Evolutionary conservation across 2,888 invertebrate species (phyloP).

Genomic region (Electrophaes corylata): DNA sequence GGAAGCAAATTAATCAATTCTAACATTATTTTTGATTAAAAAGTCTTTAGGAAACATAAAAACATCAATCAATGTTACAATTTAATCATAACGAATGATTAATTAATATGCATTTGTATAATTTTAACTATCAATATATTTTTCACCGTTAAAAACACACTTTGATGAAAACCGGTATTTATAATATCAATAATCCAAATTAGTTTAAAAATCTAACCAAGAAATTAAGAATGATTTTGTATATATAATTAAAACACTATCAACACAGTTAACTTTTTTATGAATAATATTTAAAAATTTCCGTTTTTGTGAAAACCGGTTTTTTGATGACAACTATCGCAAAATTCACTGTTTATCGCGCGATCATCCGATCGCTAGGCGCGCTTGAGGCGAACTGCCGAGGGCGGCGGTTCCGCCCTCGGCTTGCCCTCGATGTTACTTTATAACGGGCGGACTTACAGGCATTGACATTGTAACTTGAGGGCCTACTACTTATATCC

Average conservation of each 20-base stretch:
- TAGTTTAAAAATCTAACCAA: too few relatives aligned
- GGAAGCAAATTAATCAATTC: constrained; percentile 18
- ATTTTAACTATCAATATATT: background rate
- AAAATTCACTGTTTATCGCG: background rate
- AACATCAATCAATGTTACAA: constrained; percentile 12
- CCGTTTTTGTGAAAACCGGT: background rate
- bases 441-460: constrained; percentile 14
- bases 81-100: background rate
- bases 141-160: background rate
- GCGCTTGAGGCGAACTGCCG: constrained; percentile 73
- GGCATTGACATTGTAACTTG: constrained; percentile 41
- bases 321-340: background rate
- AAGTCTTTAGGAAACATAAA: constrained; percentile 17
- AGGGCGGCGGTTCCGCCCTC: constrained; percentile 75
- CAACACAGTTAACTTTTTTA: too few relatives aligned
- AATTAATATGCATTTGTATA: background rate
- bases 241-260: too few relatives aligned
- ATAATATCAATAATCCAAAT: background rate
- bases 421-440: constrained; percentile 10
- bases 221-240: background rate
- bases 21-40: constrained; percentile 14
- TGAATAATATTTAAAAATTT: background rate
- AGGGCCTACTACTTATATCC: background rate
- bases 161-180: background rate
- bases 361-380: constrained; percentile 43